Conservation (phyloP, 1,140 invertebrate species). For the Antheraea mylitta region DNA sequence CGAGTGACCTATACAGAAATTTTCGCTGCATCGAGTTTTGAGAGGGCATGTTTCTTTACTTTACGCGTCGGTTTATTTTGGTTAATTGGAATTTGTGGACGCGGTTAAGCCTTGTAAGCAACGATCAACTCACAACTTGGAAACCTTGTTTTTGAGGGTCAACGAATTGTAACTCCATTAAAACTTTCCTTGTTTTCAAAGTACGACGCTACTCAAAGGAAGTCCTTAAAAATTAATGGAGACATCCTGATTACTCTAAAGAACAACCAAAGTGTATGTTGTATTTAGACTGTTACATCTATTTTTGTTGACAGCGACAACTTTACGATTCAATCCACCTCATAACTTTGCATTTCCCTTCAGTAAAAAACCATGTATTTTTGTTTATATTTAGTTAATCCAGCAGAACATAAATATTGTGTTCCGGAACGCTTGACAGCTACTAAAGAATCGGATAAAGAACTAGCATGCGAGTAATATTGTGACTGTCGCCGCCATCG, state of each 20-base stretch:
- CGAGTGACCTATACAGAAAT: not conserved
- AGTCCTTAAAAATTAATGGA: constrained; percentile 71
- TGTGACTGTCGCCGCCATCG: constrained; percentile 65
- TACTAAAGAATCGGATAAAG: constrained; percentile 59
- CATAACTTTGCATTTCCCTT: constrained; percentile 36
- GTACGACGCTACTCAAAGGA: constrained; percentile 60
- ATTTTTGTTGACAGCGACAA: constrained; percentile 28
- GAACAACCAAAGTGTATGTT: constrained; percentile 29
- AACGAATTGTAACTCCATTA: constrained; percentile 69
- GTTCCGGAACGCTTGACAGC: constrained; percentile 40
- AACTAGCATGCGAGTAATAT: constrained; percentile 57
- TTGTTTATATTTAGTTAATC: constrained; percentile 47
- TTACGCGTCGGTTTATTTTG: not conserved
- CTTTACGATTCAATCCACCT: constrained; percentile 40
- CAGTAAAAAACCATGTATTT: constrained; percentile 24
- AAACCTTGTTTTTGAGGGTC: constrained; percentile 38
- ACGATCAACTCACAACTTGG: constrained; percentile 22
- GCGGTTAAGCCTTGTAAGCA: not conserved
- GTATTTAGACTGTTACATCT: constrained; percentile 32
- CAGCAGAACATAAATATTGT: constrained; percentile 50
- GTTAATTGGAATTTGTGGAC: constrained; percentile 12
- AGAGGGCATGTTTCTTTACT: not conserved
- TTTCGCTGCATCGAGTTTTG: not conserved
- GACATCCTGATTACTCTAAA: constrained; percentile 59
- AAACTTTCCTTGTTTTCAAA: constrained; percentile 70